phyloP scores from a whole-genome alignment of 2,797 vertebrate genomes.

The Danionella dracula region DNA sequence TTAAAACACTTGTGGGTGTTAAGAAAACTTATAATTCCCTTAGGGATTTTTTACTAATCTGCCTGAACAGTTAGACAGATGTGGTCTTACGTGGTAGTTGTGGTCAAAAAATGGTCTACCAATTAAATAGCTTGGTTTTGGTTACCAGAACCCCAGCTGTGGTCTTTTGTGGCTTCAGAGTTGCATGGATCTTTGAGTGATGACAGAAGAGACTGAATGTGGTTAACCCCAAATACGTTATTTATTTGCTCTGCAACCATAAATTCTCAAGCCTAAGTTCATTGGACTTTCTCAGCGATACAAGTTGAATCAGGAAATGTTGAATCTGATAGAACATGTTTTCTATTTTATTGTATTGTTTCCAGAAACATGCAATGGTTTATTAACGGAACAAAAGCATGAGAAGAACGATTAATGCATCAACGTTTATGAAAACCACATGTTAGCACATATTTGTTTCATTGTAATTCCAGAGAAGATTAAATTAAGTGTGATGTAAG shows the following conservation, averaged over 20 bases:
- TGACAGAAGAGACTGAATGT: constrained; percentile 9
- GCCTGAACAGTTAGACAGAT: constrained; percentile 10
- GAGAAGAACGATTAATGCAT: too few species aligned
- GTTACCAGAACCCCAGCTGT: background rate
- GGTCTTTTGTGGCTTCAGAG: background rate
- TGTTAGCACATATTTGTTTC: too few species aligned
- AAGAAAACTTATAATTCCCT: too few species aligned
- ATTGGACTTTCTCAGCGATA: too few species aligned
- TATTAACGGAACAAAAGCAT: too few species aligned
- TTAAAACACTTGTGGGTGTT: too few species aligned
- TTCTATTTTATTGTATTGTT: too few species aligned
- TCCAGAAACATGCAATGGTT: too few species aligned
- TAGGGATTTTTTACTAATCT: too few species aligned
- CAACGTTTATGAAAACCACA: too few species aligned
- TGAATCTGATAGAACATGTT: too few species aligned
- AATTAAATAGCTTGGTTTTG: background rate
- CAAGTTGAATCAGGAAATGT: too few species aligned
- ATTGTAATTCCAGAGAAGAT: background rate
- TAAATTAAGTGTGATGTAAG: background rate
- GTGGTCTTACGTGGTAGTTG: background rate
- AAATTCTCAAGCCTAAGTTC: background rate
- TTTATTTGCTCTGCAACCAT: constrained; percentile 8
- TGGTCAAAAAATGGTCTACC: background rate
- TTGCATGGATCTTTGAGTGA: background rate
- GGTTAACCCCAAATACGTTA: constrained; percentile 4